Conservation (phyloP, 2,113 vertebrate genomes). For the Xiphophorus maculatus region DNA sequence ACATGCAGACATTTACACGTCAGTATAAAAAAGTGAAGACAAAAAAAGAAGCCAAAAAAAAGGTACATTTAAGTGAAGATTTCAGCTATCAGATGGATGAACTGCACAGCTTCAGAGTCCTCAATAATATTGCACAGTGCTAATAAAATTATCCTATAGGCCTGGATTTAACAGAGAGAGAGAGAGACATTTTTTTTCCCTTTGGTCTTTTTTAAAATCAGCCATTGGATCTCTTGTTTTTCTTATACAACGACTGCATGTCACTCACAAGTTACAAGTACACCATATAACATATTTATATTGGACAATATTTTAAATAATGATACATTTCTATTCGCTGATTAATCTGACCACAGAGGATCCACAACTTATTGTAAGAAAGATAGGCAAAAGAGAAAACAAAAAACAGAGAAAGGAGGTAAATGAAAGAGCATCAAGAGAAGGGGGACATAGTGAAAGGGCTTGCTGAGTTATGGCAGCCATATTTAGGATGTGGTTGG, state of each 20-base stretch:
- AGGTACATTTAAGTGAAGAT: constrained; percentile 41
- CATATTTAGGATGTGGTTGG: constrained; percentile 56
- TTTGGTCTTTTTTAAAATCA: background rate
- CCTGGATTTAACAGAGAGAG: background rate
- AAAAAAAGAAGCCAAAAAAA: background rate
- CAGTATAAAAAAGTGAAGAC: background rate
- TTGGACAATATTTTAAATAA: background rate
- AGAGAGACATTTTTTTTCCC: background rate
- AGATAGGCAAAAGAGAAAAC: constrained; percentile 23
- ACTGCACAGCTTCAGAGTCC: constrained; percentile 23
- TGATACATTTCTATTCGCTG: background rate
- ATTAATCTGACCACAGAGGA: constrained; percentile 16
- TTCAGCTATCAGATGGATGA: constrained; percentile 40
- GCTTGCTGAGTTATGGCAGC: constrained; percentile 64
- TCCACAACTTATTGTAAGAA: constrained; percentile 20
- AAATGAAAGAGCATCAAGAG: constrained; percentile 43
- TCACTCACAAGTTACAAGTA: background rate
- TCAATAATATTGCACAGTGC: background rate
- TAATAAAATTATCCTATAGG: background rate
- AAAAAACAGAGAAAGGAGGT: constrained; percentile 26
- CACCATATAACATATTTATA: background rate
- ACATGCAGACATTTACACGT: background rate
- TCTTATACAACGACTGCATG: background rate
- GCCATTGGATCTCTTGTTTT: background rate
- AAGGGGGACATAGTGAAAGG: constrained; percentile 50